Base-by-base conservation (phyloP, 1,140 invertebrate genomes). In the Tetranychus cinnabarinus region DNA sequence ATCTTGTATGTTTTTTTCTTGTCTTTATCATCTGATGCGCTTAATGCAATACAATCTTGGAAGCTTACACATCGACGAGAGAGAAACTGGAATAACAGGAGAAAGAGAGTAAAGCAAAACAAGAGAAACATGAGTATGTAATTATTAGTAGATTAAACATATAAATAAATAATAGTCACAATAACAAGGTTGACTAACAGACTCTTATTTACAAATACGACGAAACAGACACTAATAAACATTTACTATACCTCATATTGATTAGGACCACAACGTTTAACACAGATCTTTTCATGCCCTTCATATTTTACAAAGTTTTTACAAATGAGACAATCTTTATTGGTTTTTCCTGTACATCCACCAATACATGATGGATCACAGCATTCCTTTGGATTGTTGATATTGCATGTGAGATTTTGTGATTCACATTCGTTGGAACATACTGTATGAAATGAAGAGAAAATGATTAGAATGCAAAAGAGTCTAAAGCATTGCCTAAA, bases 1-100 rank as follows among this genome's bases (percentile, higher is more conserved):
- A n/a, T 23, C 55, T 65, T 58, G 23, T 59, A 57, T 46, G 37
- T n/a, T 59, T 37, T 59, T 47, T 47, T 47, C 4, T 45, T n/a
- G 8, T 52, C 31, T 8, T 71, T 61, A 56, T 67, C 62, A 37
- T 64, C 3, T 37, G 46, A 37, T 35, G 50, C n/a, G 56, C 58
- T n/a, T 72, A 82, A 79, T 1, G 68, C 69, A 12, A 77, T 73
- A 70, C 90, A 96, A 70, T 84, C 81, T 1, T 76, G 65, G 65
- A 82, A 80, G 10, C 76, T 77, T 55, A 95, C 76, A 72, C 91
- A 96, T 10, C 83, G 74, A n/a, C 82, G 72, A 65, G 79, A 76
- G 67, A 79, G 72, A 69, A 78, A 84, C 76, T 82, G 68, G n/a
- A 55, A 23, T 12, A 52, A 23, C 8, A 8, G 2, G 50, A 52